phyloP scores from a whole-genome alignment of 2,888 invertebrate species.

The Smittia sp. region DNA sequence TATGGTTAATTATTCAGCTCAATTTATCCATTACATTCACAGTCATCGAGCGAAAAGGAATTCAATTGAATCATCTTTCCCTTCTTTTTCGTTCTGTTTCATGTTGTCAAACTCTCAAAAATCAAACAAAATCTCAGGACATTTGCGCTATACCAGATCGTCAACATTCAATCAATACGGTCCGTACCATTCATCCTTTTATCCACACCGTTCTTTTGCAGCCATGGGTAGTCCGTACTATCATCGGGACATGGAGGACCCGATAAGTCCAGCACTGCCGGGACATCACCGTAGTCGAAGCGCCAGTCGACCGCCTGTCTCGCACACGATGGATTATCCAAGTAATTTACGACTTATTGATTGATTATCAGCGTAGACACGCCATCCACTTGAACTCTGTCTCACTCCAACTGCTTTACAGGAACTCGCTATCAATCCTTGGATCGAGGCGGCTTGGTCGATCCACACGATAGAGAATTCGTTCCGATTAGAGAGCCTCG shows the following conservation, averaged over 20 bases:
- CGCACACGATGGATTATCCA: constrained; percentile 60
- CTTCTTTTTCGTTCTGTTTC: constrained; percentile 34
- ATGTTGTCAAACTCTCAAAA: not conserved
- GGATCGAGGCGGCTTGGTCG: constrained; percentile 68
- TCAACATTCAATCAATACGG: constrained; percentile 47
- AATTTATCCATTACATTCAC: constrained; percentile 10
- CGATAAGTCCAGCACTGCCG: constrained; percentile 79
- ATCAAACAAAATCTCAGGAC: constrained; percentile 33
- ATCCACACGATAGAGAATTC: constrained; percentile 79
- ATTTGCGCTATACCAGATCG: constrained; percentile 37
- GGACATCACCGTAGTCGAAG: constrained; percentile 79
- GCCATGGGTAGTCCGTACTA: constrained; percentile 65
- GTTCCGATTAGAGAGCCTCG: constrained; percentile 77
- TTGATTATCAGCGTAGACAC: not conserved
- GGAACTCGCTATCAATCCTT: constrained; percentile 66
- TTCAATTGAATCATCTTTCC: constrained; percentile 23
- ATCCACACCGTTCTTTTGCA: constrained; percentile 56
- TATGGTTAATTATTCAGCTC: constrained; percentile 3
- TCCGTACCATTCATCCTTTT: constrained; percentile 43
- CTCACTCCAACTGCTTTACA: too few species aligned
- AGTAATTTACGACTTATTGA: constrained; percentile 47
- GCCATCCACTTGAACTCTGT: too few species aligned
- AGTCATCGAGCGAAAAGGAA: not conserved
- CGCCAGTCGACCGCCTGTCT: constrained; percentile 68
- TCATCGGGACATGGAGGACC: constrained; percentile 75